phyloP scores from a whole-genome alignment of 2,113 vertebrate species.

The Sylvicapra grimmia region DNA sequence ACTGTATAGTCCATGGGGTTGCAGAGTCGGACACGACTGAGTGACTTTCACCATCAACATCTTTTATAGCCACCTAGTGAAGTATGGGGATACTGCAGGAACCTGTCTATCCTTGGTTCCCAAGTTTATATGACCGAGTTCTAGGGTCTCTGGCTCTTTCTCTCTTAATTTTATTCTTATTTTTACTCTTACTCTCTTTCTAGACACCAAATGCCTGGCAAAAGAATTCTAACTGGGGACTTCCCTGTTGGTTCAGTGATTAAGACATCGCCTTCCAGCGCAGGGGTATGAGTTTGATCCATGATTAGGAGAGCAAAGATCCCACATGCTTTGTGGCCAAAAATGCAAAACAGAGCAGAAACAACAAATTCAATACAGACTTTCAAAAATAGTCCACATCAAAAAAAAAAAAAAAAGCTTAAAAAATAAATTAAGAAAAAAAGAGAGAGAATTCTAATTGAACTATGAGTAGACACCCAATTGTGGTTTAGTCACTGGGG shows the following conservation, averaged over 20 bases:
- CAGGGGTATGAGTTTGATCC: background rate
- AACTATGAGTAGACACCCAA: background rate
- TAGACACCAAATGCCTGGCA: background rate
- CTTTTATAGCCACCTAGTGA: background rate
- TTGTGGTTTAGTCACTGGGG: background rate
- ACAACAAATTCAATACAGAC: background rate
- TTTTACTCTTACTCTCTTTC: background rate
- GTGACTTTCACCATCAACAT: background rate
- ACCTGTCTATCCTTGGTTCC: background rate
- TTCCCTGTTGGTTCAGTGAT: background rate
- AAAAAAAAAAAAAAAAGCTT: background rate
- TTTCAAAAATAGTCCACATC: background rate
- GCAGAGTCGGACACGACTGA: accelerated
- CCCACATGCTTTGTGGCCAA: background rate
- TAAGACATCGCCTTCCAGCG: background rate
- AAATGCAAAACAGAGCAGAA: background rate
- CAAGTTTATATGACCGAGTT: background rate
- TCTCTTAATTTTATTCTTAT: background rate
- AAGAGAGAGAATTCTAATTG: background rate
- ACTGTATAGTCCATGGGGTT: background rate
- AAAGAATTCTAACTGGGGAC: background rate
- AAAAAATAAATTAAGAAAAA: background rate
- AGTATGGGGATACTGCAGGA: background rate
- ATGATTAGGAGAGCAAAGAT: background rate
- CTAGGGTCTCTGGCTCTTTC: background rate